Percentiles rank a stretch among this genome's conserved stretches.
Conservation (phyloP, 2,113 vertebrate genomes). For the Peromyscus californicus region DNA sequence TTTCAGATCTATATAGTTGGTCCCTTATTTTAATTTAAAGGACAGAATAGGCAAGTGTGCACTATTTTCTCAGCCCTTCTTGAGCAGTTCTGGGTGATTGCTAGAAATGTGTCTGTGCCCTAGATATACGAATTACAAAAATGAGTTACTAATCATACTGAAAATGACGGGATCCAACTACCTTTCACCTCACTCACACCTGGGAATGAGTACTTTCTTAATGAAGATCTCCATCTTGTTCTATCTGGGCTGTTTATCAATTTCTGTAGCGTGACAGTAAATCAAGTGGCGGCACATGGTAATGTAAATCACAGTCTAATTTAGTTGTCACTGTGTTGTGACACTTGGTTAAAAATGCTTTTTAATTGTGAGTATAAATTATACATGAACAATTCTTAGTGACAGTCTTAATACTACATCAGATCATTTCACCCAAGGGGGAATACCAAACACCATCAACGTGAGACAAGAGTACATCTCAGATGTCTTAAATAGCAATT, state of each 20-base stretch:
- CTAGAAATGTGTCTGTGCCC: constrained; percentile 25
- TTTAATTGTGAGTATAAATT: constrained; percentile 93
- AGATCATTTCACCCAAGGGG: constrained; percentile 84
- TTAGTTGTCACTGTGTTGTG: constrained; percentile 91
- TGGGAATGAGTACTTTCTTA: constrained; percentile 78
- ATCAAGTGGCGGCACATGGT: constrained; percentile 86
- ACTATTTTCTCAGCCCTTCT: background rate
- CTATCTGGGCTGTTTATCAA: constrained; percentile 85
- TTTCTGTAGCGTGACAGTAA: constrained; percentile 86
- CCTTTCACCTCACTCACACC: constrained; percentile 76
- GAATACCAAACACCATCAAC: constrained; percentile 70
- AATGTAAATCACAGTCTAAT: constrained; percentile 91
- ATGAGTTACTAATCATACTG: constrained; percentile 74
- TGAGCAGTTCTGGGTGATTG: constrained; percentile 48
- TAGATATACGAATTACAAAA: constrained; percentile 70
- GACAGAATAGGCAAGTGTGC: background rate
- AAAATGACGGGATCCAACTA: constrained; percentile 51
- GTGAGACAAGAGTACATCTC: constrained; percentile 65
- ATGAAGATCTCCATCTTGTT: constrained; percentile 82
- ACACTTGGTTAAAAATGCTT: constrained; percentile 91
- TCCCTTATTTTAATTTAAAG: constrained; percentile 1
- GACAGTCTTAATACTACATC: constrained; percentile 87
- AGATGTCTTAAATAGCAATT: constrained; percentile 74
- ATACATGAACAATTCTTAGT: constrained; percentile 89
- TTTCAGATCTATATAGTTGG: background rate